Evolutionary conservation across 2,888 invertebrate species (phyloP), one percentile per base, ranked within the genome.

Genomic region (Erebia epiphron): DNA sequence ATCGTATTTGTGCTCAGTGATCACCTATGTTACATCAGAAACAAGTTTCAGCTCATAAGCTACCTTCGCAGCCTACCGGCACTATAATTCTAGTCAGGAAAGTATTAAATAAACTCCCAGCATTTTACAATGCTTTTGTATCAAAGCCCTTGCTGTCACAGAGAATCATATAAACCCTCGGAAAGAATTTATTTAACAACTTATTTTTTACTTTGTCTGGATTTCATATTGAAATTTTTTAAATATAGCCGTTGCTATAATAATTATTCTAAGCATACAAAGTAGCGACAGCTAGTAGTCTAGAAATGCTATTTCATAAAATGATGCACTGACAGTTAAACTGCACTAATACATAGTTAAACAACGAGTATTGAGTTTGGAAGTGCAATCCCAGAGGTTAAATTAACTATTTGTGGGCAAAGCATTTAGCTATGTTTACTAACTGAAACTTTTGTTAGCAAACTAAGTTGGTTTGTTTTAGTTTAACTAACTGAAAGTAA

Each of bases 321-420:
- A 49, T 46, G 46, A 46, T 62, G 11, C 21, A 49, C 21, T 21
- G 13, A 62, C 49, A 21, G 46, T 21, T 21, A 62, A 62, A 62
- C 49, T 62, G 62, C 46, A 46, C 21, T 21, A 49, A 62, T n/a
- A n/a, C n/a, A n/a, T 49, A 49, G 60, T 41, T 16, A 18, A 54
- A 54, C 54, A 54, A 54, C 16, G 11, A 21, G 57, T 1, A 18
- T 18, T 58, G 46, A 71, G 67, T 73, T 67, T 68, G 43, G 65
- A 73, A 73, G 63, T 67, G 73, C 73, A 66, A 71, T 60, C 67
- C 68, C 58, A 60, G 52, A 60, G 54, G 73, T 67, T 69, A 58
- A 71, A 73, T 71, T 72, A 71, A 73, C 69, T 72, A 65, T 72
- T 61, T 54, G 69, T 61, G 16, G 67, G 60, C 69, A 57, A 67